Percentiles rank a stretch among this genome's conserved stretches.
Conservation (phyloP, 53 echinoderm and acorn worm genomes). For the Luidia sarsii region DNA sequence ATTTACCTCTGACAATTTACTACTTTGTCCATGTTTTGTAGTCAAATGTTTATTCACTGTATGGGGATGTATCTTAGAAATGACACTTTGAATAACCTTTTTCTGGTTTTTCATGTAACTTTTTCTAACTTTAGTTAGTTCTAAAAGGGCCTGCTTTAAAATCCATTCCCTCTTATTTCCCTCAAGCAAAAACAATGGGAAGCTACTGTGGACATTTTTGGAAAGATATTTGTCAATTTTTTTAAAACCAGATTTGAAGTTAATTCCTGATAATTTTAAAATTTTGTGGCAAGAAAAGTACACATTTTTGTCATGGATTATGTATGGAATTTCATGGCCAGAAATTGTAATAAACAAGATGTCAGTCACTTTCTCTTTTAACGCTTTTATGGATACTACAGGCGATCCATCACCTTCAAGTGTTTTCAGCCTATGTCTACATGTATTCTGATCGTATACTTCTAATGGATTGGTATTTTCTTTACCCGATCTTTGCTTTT, state of each 20-base stretch:
- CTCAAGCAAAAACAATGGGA: not conserved
- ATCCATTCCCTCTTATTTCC: conserved; percentile 12
- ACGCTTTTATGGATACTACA: not conserved
- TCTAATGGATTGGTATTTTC: not conserved
- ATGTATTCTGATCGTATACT: too few species aligned
- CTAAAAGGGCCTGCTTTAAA: not conserved
- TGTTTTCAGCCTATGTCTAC: too few species aligned
- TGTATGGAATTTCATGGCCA: conserved; percentile 7
- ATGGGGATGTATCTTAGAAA: not conserved
- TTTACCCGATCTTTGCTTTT: not conserved
- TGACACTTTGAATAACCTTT: conserved; percentile 8
- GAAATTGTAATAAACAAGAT: not conserved
- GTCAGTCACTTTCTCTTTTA: not conserved
- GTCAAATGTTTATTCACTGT: not conserved
- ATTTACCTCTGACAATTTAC: not conserved
- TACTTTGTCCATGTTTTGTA: not conserved
- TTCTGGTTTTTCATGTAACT: conserved; percentile 14
- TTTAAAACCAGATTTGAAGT: conserved; percentile 3
- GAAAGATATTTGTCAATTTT: conserved; percentile 3
- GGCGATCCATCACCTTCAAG: too few species aligned
- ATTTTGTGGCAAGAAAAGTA: conserved; percentile 8
- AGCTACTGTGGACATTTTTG: not conserved
- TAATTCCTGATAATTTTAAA: conserved; percentile 11
- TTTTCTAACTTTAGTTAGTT: not conserved
- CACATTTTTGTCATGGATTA: too few species aligned